Percentiles rank a stretch among this genome's conserved stretches.
Evolutionary conservation across 2,113 vertebrate species (phyloP).

Genomic region (Alosa alosa): DNA sequence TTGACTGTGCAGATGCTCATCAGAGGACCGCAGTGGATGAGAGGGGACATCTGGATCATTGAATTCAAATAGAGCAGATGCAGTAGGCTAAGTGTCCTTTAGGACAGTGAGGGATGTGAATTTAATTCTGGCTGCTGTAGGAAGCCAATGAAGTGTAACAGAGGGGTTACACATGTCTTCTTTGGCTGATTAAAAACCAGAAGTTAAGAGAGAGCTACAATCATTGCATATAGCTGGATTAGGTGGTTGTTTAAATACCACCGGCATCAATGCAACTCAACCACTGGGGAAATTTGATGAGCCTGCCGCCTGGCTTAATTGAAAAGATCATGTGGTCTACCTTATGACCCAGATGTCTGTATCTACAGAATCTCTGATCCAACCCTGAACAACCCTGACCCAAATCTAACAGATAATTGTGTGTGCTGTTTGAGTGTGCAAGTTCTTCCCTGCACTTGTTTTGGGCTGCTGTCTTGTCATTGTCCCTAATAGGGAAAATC

Average conservation of each 20-base stretch:
- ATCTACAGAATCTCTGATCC: neutral
- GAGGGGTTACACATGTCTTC: too few relatives aligned
- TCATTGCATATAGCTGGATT: neutral
- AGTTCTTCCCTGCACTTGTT: neutral
- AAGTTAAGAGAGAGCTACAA: neutral
- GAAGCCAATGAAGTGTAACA: too few relatives aligned
- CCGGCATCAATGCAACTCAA: neutral
- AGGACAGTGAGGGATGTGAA: too few relatives aligned
- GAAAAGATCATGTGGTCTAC: neutral
- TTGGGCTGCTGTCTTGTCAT: neutral
- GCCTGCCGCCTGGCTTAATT: neutral
- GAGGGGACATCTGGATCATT: too few relatives aligned
- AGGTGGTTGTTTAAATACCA: neutral
- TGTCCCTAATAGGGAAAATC: constrained; percentile 58
- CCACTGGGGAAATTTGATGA: neutral
- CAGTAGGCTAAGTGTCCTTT: too few relatives aligned
- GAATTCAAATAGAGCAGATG: too few relatives aligned
- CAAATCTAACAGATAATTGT: neutral
- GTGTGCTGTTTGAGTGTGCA: neutral
- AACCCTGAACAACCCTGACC: neutral
- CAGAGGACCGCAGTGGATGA: too few relatives aligned
- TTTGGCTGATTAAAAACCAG: too few relatives aligned
- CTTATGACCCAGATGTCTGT: neutral
- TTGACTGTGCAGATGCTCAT: too few relatives aligned
- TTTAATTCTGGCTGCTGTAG: too few relatives aligned